A percentile compares a stretch with the other conserved stretches of the same genome.
These are phyloP conservation scores for Eubasilissa splendida DNA, from an alignment of 2,888 invertebrate species.

Conservation along the genomic window DNA sequence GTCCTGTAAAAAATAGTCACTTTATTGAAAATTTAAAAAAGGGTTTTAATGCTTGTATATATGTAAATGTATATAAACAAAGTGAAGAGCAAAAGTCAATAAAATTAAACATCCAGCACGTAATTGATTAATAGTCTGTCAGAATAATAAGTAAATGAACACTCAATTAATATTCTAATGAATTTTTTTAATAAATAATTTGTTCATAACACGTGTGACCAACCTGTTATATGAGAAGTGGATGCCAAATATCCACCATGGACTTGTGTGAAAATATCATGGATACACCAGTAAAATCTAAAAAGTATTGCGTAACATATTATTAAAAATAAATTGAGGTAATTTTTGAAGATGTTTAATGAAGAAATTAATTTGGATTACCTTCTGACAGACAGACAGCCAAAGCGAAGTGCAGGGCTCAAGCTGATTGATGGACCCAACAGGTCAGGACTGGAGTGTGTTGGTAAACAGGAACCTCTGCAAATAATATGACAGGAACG, in stretches of 20 bases:
- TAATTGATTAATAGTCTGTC: no score
- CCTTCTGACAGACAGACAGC: slow-evolving; percentile 80
- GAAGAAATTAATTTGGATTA: slow-evolving; percentile 59
- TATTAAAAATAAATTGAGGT: background rate
- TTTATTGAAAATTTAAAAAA: background rate
- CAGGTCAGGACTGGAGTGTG: slow-evolving; percentile 79
- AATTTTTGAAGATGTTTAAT: slow-evolving; percentile 1
- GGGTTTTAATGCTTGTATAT: no score
- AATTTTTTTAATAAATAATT: background rate
- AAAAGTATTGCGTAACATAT: slow-evolving; percentile 49
- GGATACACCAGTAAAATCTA: slow-evolving; percentile 80
- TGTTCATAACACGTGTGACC: background rate
- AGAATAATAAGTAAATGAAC: no score
- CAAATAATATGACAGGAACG: slow-evolving; percentile 7
- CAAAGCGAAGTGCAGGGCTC: slow-evolving; percentile 81
- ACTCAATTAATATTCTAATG: no score
- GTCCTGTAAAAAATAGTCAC: slow-evolving; percentile 68
- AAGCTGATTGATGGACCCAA: slow-evolving; percentile 78
- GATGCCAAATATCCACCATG: slow-evolving; percentile 67
- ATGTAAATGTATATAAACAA: background rate
- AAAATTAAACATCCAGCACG: no score
- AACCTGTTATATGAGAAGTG: slow-evolving; percentile 68
- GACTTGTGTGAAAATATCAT: slow-evolving; percentile 76
- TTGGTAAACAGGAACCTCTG: slow-evolving; percentile 78
- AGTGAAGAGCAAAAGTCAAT: background rate